These are phyloP conservation scores for Percopsis transmontana DNA, from an alignment of 2,113 vertebrate genomes.

Conservation along the genomic window DNA sequence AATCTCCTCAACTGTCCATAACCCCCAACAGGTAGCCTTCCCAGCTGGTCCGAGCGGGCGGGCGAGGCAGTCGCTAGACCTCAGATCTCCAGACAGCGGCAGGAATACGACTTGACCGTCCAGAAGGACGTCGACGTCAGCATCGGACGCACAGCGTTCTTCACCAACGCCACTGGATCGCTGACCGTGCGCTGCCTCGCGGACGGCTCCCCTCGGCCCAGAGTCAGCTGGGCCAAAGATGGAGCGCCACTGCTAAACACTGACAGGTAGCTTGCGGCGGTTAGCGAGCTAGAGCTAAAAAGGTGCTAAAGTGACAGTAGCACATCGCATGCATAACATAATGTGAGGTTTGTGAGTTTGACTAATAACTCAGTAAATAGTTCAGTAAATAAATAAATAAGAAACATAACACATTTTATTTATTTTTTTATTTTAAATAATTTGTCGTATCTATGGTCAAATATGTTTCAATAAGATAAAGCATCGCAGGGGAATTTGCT, in stretches of 20 bases:
- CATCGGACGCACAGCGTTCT: constrained; percentile 78
- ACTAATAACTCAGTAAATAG: too few relatives aligned
- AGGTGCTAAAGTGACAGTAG: too few relatives aligned
- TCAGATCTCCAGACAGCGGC: constrained; percentile 74
- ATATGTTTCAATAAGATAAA: too few relatives aligned
- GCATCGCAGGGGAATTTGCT: too few relatives aligned
- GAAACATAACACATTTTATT: too few relatives aligned
- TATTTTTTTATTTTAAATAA: too few relatives aligned
- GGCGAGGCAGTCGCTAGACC: constrained; percentile 51
- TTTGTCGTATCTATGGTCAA: too few relatives aligned
- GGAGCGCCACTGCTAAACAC: constrained; percentile 74
- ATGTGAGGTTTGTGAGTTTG: too few relatives aligned
- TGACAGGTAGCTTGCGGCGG: constrained; percentile 72
- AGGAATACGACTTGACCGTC: constrained; percentile 68
- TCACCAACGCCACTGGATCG: constrained; percentile 78
- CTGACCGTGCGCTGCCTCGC: constrained; percentile 81
- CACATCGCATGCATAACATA: too few relatives aligned
- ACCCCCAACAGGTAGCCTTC: constrained; percentile 49
- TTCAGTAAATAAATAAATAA: too few relatives aligned
- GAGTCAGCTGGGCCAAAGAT: constrained; percentile 86
- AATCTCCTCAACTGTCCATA: neutral
- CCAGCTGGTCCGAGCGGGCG: constrained; percentile 64
- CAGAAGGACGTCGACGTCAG: constrained; percentile 80
- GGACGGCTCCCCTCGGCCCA: constrained; percentile 60
- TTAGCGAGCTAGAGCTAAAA: too few relatives aligned